These are phyloP conservation scores for Troides aeacus DNA, from an alignment of 2,888 invertebrate species.

Conservation along the genomic window DNA sequence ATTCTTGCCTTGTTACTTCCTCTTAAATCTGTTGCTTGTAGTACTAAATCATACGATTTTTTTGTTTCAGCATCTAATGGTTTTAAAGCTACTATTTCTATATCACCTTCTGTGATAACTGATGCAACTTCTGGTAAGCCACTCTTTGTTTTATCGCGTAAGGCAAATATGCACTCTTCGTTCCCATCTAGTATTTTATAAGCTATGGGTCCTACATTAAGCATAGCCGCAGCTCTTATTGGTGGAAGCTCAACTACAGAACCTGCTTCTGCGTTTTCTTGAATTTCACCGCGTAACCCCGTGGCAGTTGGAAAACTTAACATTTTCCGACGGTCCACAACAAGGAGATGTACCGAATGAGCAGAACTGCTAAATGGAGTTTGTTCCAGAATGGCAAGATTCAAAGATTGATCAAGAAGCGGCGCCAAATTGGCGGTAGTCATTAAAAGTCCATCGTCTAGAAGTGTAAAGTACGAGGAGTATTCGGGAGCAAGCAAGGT, in stretches of 20 bases:
- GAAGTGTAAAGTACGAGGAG: slow-evolving; percentile 91
- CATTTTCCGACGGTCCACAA: slow-evolving; percentile 91
- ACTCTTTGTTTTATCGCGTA: slow-evolving; percentile 80
- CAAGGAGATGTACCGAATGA: slow-evolving; percentile 89
- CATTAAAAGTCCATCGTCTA: slow-evolving; percentile 94
- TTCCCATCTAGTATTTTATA: slow-evolving; percentile 91
- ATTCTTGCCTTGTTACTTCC: slow-evolving; percentile 90
- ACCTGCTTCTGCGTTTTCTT: slow-evolving; percentile 88
- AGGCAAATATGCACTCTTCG: slow-evolving; percentile 85
- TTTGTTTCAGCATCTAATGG: slow-evolving; percentile 89
- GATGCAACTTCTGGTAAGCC: slow-evolving; percentile 72
- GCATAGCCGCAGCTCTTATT: slow-evolving; percentile 85
- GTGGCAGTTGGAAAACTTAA: slow-evolving; percentile 85
- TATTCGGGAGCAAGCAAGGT: slow-evolving; percentile 87
- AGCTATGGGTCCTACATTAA: slow-evolving; percentile 84
- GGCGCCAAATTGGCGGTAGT: slow-evolving; percentile 92
- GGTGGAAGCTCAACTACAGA: slow-evolving; percentile 86
- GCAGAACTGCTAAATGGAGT: slow-evolving; percentile 88
- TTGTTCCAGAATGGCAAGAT: slow-evolving; percentile 90
- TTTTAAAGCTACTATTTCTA: slow-evolving; percentile 87
- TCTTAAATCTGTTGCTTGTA: slow-evolving; percentile 89
- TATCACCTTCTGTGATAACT: slow-evolving; percentile 81
- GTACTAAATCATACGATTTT: slow-evolving; percentile 84
- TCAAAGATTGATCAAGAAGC: slow-evolving; percentile 88
- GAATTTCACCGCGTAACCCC: slow-evolving; percentile 84